phyloP scores from a whole-genome alignment of 2,888 invertebrate genomes.

The Nemapogon koenigi region DNA sequence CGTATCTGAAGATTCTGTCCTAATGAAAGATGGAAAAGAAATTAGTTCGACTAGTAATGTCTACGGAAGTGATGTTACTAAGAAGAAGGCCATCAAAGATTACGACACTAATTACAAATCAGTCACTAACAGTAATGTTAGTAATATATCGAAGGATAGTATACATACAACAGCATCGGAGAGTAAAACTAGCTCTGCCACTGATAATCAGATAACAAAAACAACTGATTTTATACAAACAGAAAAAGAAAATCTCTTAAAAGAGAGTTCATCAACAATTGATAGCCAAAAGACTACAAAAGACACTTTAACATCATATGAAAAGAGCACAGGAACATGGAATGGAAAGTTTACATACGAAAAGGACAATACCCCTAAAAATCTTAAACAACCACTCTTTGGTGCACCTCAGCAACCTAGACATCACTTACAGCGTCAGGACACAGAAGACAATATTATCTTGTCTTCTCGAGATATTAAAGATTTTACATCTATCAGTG shows the following conservation, averaged over 20 bases:
- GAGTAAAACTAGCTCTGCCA: not conserved
- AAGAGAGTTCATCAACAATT: constrained; percentile 35
- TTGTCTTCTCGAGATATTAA: constrained; percentile 53
- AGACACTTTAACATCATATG: constrained; percentile 49
- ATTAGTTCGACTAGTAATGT: constrained; percentile 46
- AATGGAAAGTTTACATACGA: constrained; percentile 65
- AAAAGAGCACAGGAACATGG: constrained; percentile 60
- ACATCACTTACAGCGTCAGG: constrained; percentile 51
- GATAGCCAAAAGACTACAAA: constrained; percentile 21
- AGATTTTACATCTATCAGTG: constrained; percentile 56
- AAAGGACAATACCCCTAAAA: constrained; percentile 41
- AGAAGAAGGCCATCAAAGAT: constrained; percentile 47
- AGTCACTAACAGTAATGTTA: not conserved
- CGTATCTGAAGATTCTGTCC: constrained; percentile 44
- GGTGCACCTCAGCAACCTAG: constrained; percentile 45
- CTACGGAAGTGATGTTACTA: constrained; percentile 52
- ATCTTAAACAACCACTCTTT: constrained; percentile 48
- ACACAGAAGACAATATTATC: constrained; percentile 56
- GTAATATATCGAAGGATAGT: not conserved
- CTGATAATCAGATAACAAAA: constrained; percentile 28
- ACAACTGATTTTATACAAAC: constrained; percentile 45
- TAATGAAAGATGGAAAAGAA: constrained; percentile 52
- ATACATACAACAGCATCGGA: not conserved
- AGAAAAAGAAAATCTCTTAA: constrained; percentile 52
- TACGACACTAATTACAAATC: constrained; percentile 20